Conservation (phyloP, 2,888 invertebrate species). For the Lagria hirta region DNA sequence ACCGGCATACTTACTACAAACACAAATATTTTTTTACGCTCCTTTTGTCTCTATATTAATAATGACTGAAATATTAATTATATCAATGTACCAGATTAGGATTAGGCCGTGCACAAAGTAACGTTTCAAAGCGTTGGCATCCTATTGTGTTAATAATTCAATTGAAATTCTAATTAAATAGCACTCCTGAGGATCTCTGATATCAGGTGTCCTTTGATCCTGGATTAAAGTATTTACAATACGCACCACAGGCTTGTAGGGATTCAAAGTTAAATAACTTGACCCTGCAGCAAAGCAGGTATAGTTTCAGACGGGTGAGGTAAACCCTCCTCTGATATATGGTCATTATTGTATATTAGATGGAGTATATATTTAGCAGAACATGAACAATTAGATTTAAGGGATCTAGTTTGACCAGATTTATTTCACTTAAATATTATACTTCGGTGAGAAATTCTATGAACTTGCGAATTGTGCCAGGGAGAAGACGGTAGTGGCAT, state of each 20-base stretch:
- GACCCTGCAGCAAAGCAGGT: conserved; percentile 24
- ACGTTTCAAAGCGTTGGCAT: conserved; percentile 13
- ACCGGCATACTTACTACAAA: too few species aligned
- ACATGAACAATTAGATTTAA: too few species aligned
- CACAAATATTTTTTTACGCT: too few species aligned
- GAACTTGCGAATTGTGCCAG: conserved; percentile 21
- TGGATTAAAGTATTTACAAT: conserved; percentile 28
- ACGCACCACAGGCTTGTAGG: conserved; percentile 27
- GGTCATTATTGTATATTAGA: conserved; percentile 22
- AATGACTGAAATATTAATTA: too few species aligned
- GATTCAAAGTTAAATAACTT: conserved; percentile 30
- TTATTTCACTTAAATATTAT: too few species aligned
- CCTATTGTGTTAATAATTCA: conserved; percentile 22
- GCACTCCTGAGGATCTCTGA: conserved; percentile 18
- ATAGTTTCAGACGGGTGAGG: conserved; percentile 24
- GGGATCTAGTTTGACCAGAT: too few species aligned
- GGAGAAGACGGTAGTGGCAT: conserved; percentile 33
- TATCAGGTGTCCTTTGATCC: conserved; percentile 31
- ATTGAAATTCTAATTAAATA: conserved; percentile 27
- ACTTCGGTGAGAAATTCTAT: not conserved
- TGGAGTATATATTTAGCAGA: too few species aligned
- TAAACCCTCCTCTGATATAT: conserved; percentile 23
- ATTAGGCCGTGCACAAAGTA: too few species aligned
- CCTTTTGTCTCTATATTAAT: too few species aligned
- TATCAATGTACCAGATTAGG: too few species aligned